Base-by-base conservation (phyloP, 2,888 invertebrate species). In the Andrena bucephala region DNA sequence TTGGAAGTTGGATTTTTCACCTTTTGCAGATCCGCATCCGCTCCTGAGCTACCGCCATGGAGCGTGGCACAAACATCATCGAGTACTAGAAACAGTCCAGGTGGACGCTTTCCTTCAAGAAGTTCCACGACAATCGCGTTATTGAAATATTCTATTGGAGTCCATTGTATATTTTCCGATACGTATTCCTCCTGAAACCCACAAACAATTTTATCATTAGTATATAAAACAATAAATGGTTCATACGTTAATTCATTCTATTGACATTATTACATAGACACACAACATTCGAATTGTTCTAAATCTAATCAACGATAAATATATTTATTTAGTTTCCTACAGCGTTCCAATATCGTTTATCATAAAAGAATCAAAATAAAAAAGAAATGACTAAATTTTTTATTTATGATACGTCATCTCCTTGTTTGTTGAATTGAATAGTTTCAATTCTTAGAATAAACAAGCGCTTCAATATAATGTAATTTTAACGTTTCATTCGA, bases 11-110 rank as follows among this genome's bases (percentile, higher is more conserved):
- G 16, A 16, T 69, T 16, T 8, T 16, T 29, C 60, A 95, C 94
- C 92, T 95, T 94, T 93, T 95, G 95, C 81, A 96, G 93, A 87
- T 95, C 95, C 33, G 94, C 91, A 91, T 96, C 96, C 1, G 96
- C 96, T 0, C 96, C 96, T 66, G 95, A 95, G 13, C 95, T 95
- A 70, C 96, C 96, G 4, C 96, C 96, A 92, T 96, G 96, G 93
- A 96, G 95, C 48, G 96, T 96, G 7, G 96, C 96, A 93, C 96
- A 96, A 1, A 96, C 95, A 92, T 96, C 96, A 89, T 96, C 96
- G 67, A 96, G 93, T 7, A 96, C 94, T 87, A 95, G 95, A 94
- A 96, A 96, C 66, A 96, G 95, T 67, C 96, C 96, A 0, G 96
- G 96, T 3, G 96, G 96, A 50, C 95, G 94, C 89, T 95, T 95